Evolutionary conservation across 2,113 vertebrate species (phyloP), one percentile per base, ranked within the genome.

Genomic region (Mustela lutreola): DNA sequence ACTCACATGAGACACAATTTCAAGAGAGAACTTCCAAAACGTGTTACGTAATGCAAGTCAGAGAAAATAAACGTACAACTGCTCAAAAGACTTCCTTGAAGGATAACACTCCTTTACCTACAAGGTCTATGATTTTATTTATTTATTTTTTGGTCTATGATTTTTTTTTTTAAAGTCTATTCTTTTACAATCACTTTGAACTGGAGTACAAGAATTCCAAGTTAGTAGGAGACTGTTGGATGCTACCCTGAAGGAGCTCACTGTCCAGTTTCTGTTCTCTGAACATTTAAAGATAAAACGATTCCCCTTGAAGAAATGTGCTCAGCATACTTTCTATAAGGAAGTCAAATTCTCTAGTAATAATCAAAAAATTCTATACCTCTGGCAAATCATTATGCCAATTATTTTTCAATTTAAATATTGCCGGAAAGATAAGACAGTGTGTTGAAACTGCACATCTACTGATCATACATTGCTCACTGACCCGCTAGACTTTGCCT

Each of bases 101-200:
- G 73, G 21, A 19, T 81, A 90, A 90, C 5, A 76, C 1, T 91
- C 26, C 50, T 94, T 65, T 78, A 21, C 11, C 78, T 19, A 63
- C 56, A 58, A 10, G 91, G 58, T 75, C 80, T 95, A 62, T n/a
- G n/a, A n/a, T n/a, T 48, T 28, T 28, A 63, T 63, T 62, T 60
- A 60, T 60, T 63, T 65, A 65, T 36, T 36, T 18, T 19, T 81
- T 63, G 31, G 63, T 33, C 79, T 95, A 58, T 26, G 28, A 14
- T 42, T 50, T 42, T 36, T 60, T 60, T 18, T 36, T 62, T 81
- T 62, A 0, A 82, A 71, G 31, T 50, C 36, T 73, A 58, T 19
- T 90, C 24, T 15, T 95, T 81, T 91, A 63, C 33, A 83, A 78
- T 82, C 50, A 91, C 22, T 91, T 56, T 87, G 48, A 91, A 85